A percentile compares a stretch with the other conserved stretches of the same genome.
phyloP scores from a whole-genome alignment of 1,140 invertebrate genomes.

The Prorops nasuta region DNA sequence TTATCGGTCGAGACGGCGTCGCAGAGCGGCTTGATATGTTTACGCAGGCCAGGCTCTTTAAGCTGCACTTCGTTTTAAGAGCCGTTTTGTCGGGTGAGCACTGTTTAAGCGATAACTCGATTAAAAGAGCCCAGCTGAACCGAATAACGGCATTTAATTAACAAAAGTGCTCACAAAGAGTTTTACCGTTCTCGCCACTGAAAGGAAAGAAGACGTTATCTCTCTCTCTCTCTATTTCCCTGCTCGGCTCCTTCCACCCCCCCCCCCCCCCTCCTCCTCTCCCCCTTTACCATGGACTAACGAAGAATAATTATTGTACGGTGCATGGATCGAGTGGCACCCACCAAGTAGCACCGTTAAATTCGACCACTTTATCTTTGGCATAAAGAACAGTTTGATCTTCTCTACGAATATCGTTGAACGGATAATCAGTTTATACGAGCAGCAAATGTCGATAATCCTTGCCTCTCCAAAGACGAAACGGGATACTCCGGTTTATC shows the following conservation, averaged over 20 bases:
- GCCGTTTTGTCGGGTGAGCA: not conserved
- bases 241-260: not conserved
- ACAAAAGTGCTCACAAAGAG: conserved; percentile 49
- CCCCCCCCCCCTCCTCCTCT: not conserved
- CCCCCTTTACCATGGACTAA: too few relatives aligned
- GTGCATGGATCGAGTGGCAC: too few relatives aligned
- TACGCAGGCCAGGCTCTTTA: not conserved
- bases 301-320: too few relatives aligned
- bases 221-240: not conserved
- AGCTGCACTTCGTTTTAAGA: not conserved
- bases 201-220: not conserved
- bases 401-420: too few relatives aligned
- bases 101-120: conserved; percentile 22
- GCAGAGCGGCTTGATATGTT: not conserved
- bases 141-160: conserved; percentile 54
- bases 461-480: too few relatives aligned
- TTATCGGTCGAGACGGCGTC: too few relatives aligned
- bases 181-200: conserved; percentile 25
- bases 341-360: too few relatives aligned
- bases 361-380: too few relatives aligned
- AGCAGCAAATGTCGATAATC: too few relatives aligned
- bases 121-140: conserved; percentile 47
- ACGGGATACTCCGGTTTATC: too few relatives aligned
- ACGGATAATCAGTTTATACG: too few relatives aligned
- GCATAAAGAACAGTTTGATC: too few relatives aligned